Evolutionary conservation across 2,797 vertebrate species (phyloP).

Genomic region (Novumbra hubbsi): DNA sequence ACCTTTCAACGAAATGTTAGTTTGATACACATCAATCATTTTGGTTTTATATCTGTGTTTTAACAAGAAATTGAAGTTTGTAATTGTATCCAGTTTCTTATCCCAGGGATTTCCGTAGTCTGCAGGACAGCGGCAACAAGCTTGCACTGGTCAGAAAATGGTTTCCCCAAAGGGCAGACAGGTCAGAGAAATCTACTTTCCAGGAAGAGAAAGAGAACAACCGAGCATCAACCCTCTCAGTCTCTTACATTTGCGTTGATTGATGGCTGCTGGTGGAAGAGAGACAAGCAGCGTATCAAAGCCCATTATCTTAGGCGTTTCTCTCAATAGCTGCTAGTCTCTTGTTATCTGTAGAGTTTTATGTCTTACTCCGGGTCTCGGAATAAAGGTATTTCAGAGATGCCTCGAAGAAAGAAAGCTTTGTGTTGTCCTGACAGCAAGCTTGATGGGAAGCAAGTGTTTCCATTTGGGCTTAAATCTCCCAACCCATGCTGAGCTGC

Average conservation of each 20-base stretch:
- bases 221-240: conserved; percentile 34
- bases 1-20: no score
- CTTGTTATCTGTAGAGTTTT: conserved; percentile 59
- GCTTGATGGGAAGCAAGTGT: background rate
- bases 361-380: conserved; percentile 52
- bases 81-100: conserved; percentile 17
- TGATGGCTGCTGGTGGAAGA: conserved; percentile 53
- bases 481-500: background rate
- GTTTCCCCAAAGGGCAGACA: conserved; percentile 33
- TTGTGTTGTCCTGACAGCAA: conserved; percentile 15
- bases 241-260: conserved; percentile 55
- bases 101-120: background rate
- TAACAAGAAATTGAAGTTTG: conserved; percentile 13
- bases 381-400: conserved; percentile 51
- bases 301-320: conserved; percentile 55
- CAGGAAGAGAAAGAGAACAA: conserved; percentile 39
- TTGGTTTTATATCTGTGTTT: conserved; percentile 4
- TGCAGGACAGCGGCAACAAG: background rate
- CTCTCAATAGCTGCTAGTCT: conserved; percentile 46
- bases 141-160: conserved; percentile 22
- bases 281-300: conserved; percentile 60
- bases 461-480: background rate
- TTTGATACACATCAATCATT: background rate
- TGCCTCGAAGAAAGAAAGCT: conserved; percentile 30
- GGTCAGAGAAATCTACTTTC: conserved; percentile 38